Evolutionary conservation across 2,888 invertebrate species (phyloP).

Genomic region (Machimus rusticus): DNA sequence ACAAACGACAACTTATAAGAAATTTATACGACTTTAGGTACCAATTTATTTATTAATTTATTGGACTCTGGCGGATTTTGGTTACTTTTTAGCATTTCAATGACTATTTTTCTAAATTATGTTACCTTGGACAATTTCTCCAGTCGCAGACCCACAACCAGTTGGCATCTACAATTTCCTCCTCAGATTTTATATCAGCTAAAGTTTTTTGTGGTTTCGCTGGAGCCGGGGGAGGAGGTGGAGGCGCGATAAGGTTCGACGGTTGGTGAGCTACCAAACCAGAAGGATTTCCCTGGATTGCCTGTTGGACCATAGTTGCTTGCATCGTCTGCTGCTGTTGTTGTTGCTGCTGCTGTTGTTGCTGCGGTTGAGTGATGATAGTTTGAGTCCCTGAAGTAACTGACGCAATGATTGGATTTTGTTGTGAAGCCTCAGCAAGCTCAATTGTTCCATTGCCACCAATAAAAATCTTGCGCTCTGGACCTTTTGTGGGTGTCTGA

Average conservation of each 20-base stretch:
- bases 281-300: slow-evolving; percentile 34
- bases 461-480: slow-evolving; percentile 45
- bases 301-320: slow-evolving; percentile 38
- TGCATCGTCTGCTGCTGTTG: slow-evolving; percentile 45
- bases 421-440: slow-evolving; percentile 37
- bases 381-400: slow-evolving; percentile 49
- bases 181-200: slow-evolving; percentile 47
- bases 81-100: too few species aligned
- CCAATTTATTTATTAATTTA: too few species aligned
- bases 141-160: slow-evolving; percentile 87
- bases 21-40: too few species aligned
- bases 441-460: slow-evolving; percentile 49
- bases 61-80: too few species aligned
- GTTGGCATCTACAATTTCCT: slow-evolving; percentile 56
- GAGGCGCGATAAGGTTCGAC: slow-evolving; percentile 16
- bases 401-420: slow-evolving; percentile 38
- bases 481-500: slow-evolving; percentile 45
- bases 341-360: slow-evolving; percentile 37
- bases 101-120: background rate
- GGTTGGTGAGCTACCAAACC: background rate
- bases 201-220: slow-evolving; percentile 32
- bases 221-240: slow-evolving; percentile 17
- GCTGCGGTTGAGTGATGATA: slow-evolving; percentile 5
- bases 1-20: too few species aligned
- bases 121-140: slow-evolving; percentile 83